Base-by-base conservation (phyloP, 2,797 vertebrate genomes). In the Spondyliosoma cantharus region DNA sequence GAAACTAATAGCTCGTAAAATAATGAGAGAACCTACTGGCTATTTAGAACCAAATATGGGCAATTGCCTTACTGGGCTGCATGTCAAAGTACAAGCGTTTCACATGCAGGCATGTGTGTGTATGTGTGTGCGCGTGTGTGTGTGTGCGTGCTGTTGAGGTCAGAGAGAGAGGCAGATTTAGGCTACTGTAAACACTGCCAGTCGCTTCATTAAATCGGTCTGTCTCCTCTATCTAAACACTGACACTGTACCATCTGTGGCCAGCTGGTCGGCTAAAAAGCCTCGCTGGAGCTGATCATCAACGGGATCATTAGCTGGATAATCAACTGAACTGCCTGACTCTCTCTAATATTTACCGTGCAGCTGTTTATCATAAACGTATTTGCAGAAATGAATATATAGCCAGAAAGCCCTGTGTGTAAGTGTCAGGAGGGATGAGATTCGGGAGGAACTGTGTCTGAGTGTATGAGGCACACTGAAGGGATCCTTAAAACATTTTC, bases 141-240 rank as follows among this genome's bases (percentile, higher is more conserved):
- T 70, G 17, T 37, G 42, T 22, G 53, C 22, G 67, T n/a, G 50
- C 15, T 53, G 67, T 37, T 5, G 78, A 74, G 87, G 83, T 91
- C 83, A 84, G 45, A 79, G 5, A 79, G 5, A 81, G 74, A 48
- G 68, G 73, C 75, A 74, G 65, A 74, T 73, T 73, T 43, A 75
- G 74, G 68, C 69, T 82, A 42, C 66, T 84, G 66, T 89, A 90
- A 91, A 92, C 85, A 87, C 72, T 77, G 74, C 46, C 80, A 24
- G 77, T 83, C 37, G 20, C 68, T 83, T 67, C 76, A 77, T 89
- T 85, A 78, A 82, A 81, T 83, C 42, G 63, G 76, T 80, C 77
- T 64, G 71, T 65, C 62, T 64, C 64, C 57, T 82, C 74, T 42
- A 5, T 86, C 78, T 85, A 86, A 89, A 89, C 81, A 79, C 73